Evolutionary conservation across 2,888 invertebrate genomes (phyloP).

Genomic region (Drosophila pseudotakahashii): DNA sequence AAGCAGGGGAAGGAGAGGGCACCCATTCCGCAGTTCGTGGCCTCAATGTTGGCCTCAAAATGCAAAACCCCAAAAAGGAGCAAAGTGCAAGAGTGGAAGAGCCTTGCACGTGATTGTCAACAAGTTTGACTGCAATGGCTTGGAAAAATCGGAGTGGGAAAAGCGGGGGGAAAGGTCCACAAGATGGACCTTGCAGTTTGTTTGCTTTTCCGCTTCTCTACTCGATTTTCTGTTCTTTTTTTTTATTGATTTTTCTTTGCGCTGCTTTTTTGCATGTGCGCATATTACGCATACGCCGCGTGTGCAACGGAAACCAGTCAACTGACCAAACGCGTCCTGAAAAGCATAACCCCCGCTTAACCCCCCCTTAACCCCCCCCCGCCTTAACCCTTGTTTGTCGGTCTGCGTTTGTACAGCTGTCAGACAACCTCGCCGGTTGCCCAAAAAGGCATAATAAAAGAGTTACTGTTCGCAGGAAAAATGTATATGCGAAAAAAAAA

Average conservation of each 20-base stretch:
- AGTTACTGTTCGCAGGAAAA: constrained; percentile 11
- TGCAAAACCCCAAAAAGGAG: constrained; percentile 80
- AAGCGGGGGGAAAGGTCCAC: neutral
- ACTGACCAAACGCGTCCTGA: constrained; percentile 81
- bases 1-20: constrained; percentile 26
- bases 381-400: constrained; percentile 71
- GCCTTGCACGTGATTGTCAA: constrained; percentile 67
- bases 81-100: constrained; percentile 53
- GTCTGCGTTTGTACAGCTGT: constrained; percentile 73
- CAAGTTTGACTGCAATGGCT: constrained; percentile 76
- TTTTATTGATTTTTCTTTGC: constrained; percentile 41
- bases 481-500: neutral
- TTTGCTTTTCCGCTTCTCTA: constrained; percentile 16
- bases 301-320: constrained; percentile 81
- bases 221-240: constrained; percentile 1
- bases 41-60: constrained; percentile 82
- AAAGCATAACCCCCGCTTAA: neutral
- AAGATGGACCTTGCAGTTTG: constrained; percentile 28
- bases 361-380: constrained; percentile 43
- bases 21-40: constrained; percentile 66
- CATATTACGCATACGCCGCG: constrained; percentile 68
- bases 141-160: constrained; percentile 41
- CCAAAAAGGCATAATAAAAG: neutral
- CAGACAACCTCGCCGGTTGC: constrained; percentile 44
- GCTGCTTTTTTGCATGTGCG: constrained; percentile 11